Evolutionary conservation across 2,888 invertebrate species (phyloP).

Genomic region (Ophion obscuratus): DNA sequence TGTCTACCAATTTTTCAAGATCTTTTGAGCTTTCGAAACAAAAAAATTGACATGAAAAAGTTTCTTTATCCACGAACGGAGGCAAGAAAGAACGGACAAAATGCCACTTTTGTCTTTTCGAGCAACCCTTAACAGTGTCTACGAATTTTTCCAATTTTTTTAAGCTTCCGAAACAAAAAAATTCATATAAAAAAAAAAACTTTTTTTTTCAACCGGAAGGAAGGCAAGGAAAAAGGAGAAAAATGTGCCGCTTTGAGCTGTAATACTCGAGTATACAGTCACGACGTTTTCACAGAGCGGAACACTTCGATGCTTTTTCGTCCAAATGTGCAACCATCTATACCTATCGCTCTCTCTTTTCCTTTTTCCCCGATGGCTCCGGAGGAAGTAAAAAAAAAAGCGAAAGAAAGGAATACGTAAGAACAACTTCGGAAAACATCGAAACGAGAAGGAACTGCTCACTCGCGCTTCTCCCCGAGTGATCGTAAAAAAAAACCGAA

Average conservation of each 20-base stretch:
- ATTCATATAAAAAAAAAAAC: too few species aligned
- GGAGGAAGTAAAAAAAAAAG: conserved; percentile 7
- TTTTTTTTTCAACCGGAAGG: too few species aligned
- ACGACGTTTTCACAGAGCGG: conserved; percentile 8
- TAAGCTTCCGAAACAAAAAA: too few species aligned
- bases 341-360: not conserved
- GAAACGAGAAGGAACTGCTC: conserved; percentile 24
- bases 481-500: conserved; percentile 39
- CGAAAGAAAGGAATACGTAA: not conserved
- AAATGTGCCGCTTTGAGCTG: not conserved
- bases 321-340: not conserved
- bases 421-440: conserved; percentile 11
- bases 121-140: too few species aligned
- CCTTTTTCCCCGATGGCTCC: not conserved
- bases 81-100: too few species aligned
- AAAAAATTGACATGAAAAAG: too few species aligned
- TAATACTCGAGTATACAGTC: not conserved
- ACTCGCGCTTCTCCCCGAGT: conserved; percentile 34
- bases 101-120: too few species aligned
- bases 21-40: too few species aligned
- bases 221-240: too few species aligned
- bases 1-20: too few species aligned
- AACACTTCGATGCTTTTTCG: conserved; percentile 20
- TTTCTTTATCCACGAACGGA: too few species aligned
- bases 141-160: too few species aligned